phyloP scores from a whole-genome alignment of 2,113 vertebrate genomes.

The Suricata suricatta region DNA sequence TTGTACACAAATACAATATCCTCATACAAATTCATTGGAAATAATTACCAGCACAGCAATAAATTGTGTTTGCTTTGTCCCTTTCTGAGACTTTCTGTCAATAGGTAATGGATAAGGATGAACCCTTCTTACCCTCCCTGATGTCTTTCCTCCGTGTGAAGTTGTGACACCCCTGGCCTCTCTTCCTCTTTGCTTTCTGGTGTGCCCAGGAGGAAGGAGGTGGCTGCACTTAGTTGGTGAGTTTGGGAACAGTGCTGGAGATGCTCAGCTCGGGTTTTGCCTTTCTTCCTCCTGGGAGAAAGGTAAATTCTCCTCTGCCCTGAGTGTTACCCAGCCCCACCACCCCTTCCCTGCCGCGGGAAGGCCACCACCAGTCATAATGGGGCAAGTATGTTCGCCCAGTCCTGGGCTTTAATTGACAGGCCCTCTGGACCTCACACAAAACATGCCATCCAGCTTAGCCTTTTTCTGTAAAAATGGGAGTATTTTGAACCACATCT shows the following conservation, averaged over 20 bases:
- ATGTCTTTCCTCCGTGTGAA: neutral
- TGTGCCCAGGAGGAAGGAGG: neutral
- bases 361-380: neutral
- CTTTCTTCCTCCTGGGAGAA: neutral
- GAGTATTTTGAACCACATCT: neutral
- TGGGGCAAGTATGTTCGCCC: too few relatives aligned
- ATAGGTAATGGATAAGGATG: too few relatives aligned
- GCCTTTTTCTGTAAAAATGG: neutral
- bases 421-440: neutral
- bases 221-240: neutral
- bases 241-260: neutral
- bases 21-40: neutral
- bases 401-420: neutral
- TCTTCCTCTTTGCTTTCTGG: neutral
- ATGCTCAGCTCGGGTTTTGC: neutral
- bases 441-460: neutral
- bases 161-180: neutral
- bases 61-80: neutral
- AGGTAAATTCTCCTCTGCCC: neutral
- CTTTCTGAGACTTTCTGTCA: neutral
- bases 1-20: neutral
- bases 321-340: neutral
- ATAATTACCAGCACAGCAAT: neutral
- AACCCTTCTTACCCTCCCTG: neutral
- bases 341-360: rapidly evolving